Conservation (phyloP, 1,140 invertebrate genomes). For the Aphaenogaster ashmeadi region DNA sequence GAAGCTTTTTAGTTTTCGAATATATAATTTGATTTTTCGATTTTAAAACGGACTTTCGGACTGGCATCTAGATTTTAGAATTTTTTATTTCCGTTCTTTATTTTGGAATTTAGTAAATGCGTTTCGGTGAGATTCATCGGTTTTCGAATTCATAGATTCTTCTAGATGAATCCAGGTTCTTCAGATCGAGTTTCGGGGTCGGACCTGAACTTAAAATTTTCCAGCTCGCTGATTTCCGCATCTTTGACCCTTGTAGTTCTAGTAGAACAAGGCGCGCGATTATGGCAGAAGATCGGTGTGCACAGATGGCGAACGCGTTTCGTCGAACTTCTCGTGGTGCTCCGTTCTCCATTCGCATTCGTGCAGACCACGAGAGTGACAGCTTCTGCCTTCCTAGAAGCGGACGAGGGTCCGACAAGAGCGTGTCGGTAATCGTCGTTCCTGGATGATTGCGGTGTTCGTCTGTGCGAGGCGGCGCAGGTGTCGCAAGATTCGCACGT, state of each 20-base stretch:
- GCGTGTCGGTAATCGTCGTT: constrained; percentile 78
- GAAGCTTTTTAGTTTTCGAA: background rate
- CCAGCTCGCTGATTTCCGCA: background rate
- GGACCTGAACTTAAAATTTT: constrained; percentile 11
- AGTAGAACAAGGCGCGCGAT: background rate
- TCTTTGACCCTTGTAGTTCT: background rate
- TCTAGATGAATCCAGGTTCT: background rate
- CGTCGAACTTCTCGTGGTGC: constrained; percentile 36
- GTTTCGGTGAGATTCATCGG: background rate
- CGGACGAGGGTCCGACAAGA: constrained; percentile 61
- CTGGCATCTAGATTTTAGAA: background rate
- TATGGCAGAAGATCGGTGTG: constrained; percentile 40
- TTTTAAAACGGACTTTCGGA: background rate
- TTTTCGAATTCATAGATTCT: background rate
- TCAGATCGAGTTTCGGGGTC: constrained; percentile 5
- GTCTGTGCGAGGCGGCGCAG: constrained; percentile 70
- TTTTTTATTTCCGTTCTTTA: background rate
- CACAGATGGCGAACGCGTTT: constrained; percentile 55
- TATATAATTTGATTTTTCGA: background rate
- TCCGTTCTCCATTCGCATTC: constrained; percentile 62
- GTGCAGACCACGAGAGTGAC: constrained; percentile 56
- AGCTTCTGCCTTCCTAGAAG: constrained; percentile 70
- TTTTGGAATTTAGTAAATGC: background rate
- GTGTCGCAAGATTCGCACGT: constrained; percentile 77
- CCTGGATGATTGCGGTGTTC: constrained; percentile 78